Evolutionary conservation across 37 sponge, comb jelly and placozoan species (phyloP).

Genomic region (Corticium candelabrum): DNA sequence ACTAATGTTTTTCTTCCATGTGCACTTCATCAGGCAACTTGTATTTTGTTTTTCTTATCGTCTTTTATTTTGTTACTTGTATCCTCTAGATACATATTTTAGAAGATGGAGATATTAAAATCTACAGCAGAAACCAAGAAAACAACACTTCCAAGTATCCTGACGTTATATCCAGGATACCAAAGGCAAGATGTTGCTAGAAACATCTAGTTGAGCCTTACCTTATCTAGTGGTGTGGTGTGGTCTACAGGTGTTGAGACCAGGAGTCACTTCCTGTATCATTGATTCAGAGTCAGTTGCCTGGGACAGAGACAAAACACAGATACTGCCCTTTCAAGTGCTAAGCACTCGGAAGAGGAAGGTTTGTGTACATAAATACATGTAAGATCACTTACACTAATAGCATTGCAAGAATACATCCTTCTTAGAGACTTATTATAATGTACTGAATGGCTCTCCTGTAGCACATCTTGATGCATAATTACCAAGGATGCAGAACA

Average conservation of each 20-base stretch:
- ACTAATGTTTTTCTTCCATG: too few relatives aligned
- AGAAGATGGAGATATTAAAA: constrained; percentile 40
- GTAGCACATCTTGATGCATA: too few relatives aligned
- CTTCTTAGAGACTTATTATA: too few relatives aligned
- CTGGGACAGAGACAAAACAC: constrained; percentile 82
- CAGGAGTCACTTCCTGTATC: constrained; percentile 66
- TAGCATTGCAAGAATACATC: too few relatives aligned
- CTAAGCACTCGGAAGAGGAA: constrained; percentile 91
- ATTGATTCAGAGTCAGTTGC: constrained; percentile 95
- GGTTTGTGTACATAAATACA: too few relatives aligned
- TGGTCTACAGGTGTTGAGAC: constrained; percentile 39
- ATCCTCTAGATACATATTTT: constrained; percentile 63
- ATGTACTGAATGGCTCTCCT: too few relatives aligned
- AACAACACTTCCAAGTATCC: constrained; percentile 94
- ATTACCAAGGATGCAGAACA: too few relatives aligned
- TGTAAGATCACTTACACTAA: too few relatives aligned
- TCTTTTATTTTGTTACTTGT: neutral
- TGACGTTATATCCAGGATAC: constrained; percentile 86
- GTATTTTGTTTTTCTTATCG: constrained; percentile 1
- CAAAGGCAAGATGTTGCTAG: constrained; percentile 31
- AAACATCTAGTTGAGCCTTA: neutral
- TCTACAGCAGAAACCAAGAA: constrained; percentile 90
- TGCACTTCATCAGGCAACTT: too few relatives aligned
- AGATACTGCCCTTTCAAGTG: constrained; percentile 93
- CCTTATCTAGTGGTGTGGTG: neutral